Conservation (phyloP, 2,797 vertebrate species). For the Cirrhinus mrigala region DNA sequence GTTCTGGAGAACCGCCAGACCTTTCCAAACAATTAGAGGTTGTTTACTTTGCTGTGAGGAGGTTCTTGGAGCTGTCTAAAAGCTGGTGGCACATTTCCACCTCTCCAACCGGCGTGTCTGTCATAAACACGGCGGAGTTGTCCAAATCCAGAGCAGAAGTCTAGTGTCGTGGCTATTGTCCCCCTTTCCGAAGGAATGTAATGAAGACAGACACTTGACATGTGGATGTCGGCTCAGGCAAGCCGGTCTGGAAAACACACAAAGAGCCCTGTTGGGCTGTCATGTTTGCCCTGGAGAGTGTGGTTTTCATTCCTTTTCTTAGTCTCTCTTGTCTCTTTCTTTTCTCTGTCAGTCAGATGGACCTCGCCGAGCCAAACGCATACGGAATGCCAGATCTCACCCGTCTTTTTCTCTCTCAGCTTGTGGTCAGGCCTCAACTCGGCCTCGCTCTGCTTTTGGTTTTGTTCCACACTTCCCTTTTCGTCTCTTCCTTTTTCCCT, state of each 20-base stretch:
- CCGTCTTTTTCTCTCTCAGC: constrained; percentile 24
- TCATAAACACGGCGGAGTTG: constrained; percentile 47
- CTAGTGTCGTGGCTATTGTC: constrained; percentile 36
- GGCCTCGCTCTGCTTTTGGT: constrained; percentile 21
- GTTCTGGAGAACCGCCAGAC: constrained; percentile 43
- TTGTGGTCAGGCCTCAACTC: constrained; percentile 20
- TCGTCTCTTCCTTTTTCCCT: constrained; percentile 9
- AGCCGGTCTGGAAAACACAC: constrained; percentile 38
- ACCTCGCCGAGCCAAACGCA: neutral
- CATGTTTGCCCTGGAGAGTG: constrained; percentile 24
- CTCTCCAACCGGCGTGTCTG: constrained; percentile 20
- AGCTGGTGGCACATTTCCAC: constrained; percentile 14
- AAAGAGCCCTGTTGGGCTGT: constrained; percentile 41
- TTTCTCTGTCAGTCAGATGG: constrained; percentile 22
- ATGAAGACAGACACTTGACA: constrained; percentile 61
- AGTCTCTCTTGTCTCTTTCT: constrained; percentile 28
- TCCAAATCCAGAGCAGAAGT: constrained; percentile 27
- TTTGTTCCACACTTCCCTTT: constrained; percentile 29
- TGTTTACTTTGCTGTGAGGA: constrained; percentile 43
- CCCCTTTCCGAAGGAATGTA: constrained; percentile 38
- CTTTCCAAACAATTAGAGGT: constrained; percentile 48
- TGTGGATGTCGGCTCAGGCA: constrained; percentile 37
- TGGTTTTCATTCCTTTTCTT: constrained; percentile 18
- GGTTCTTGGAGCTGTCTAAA: constrained; percentile 10
- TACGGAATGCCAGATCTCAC: constrained; percentile 1